phyloP scores from a whole-genome alignment of 1,140 invertebrate species.

The Patella vulgata region DNA sequence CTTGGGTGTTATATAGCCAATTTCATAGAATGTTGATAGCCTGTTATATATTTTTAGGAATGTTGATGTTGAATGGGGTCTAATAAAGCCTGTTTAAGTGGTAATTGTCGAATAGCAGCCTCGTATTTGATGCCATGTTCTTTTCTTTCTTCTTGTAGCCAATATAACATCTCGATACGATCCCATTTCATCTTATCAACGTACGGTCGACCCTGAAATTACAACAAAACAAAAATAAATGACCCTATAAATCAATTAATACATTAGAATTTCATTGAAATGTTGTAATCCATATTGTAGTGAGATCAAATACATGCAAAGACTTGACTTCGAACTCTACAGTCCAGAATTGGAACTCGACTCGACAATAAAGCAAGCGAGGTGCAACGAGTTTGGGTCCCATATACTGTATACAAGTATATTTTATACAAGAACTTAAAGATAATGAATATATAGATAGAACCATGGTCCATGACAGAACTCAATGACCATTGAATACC shows the following conservation, averaged over 20 bases:
- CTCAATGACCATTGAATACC: too few relatives aligned
- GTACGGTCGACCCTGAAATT: slow-evolving; percentile 61
- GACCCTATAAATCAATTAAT: neutral
- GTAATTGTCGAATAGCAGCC: slow-evolving; percentile 38
- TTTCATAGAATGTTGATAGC: too few relatives aligned
- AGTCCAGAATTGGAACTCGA: too few relatives aligned
- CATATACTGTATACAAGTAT: too few relatives aligned
- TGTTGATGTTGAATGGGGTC: slow-evolving; percentile 28
- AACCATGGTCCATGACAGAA: neutral
- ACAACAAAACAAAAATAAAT: slow-evolving; percentile 2
- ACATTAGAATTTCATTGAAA: too few relatives aligned
- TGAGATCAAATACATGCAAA: too few relatives aligned
- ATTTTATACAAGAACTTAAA: neutral
- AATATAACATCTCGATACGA: slow-evolving; percentile 66
- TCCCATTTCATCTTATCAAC: slow-evolving; percentile 67
- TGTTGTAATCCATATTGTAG: too few relatives aligned
- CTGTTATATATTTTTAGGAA: too few relatives aligned
- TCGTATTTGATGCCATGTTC: slow-evolving; percentile 59
- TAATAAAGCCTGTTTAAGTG: slow-evolving; percentile 36
- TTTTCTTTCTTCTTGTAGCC: slow-evolving; percentile 65
- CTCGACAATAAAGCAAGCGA: too few relatives aligned
- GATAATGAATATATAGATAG: neutral
- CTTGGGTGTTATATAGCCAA: too few relatives aligned
- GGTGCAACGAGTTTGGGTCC: too few relatives aligned
- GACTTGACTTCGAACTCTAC: too few relatives aligned